These are phyloP conservation scores for Oncorhynchus mykiss DNA, from an alignment of 2,113 vertebrate genomes.

Conservation along the genomic window DNA sequence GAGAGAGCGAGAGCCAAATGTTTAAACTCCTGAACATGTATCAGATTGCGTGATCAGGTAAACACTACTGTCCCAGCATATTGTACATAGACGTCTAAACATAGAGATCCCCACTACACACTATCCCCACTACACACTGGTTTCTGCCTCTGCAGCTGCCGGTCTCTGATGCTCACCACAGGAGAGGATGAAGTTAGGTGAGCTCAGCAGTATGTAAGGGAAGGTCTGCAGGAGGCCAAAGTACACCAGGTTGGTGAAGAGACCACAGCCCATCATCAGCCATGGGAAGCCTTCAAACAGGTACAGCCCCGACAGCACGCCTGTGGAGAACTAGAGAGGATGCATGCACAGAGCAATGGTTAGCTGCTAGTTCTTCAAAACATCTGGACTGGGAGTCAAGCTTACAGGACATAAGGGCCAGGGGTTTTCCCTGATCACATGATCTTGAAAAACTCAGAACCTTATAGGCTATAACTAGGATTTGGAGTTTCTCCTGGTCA, in stretches of 20 bases:
- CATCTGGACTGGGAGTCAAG: no score
- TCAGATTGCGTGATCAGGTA: background rate
- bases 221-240: slow-evolving; percentile 92
- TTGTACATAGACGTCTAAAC: no score
- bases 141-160: background rate
- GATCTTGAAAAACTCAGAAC: no score
- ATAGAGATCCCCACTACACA: background rate
- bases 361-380: no score
- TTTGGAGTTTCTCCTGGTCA: no score
- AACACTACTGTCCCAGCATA: background rate
- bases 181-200: slow-evolving; percentile 94
- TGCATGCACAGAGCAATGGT: background rate
- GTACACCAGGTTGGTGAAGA: slow-evolving; percentile 96
- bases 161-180: slow-evolving; percentile 76
- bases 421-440: no score
- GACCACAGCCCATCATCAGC: slow-evolving; percentile 86
- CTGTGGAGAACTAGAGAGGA: slow-evolving; percentile 85
- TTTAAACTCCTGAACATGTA: no score
- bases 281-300: slow-evolving; percentile 87
- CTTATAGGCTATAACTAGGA: no score
- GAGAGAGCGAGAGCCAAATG: background rate
- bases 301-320: slow-evolving; percentile 85
- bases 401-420: no score
- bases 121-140: background rate
- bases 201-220: slow-evolving; percentile 93